Evolutionary conservation across 2,797 vertebrate species (phyloP).

Genomic region (Sebastes variabilis): DNA sequence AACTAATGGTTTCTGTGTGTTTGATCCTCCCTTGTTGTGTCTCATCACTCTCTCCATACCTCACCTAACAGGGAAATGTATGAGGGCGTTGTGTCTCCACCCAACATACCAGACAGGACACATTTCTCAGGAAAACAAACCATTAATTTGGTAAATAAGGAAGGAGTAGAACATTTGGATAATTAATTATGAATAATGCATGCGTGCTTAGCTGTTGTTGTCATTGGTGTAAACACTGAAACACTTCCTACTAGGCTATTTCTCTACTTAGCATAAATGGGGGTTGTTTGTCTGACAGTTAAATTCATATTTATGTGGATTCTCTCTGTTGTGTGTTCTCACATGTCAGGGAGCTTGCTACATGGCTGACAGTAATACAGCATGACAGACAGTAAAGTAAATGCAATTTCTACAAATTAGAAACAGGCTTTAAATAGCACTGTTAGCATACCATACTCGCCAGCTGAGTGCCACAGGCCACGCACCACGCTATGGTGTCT

Average conservation of each 20-base stretch:
- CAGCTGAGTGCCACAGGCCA: conserved; percentile 20
- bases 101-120: conserved; percentile 54
- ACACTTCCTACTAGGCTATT: conserved; percentile 33
- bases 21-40: conserved; percentile 64
- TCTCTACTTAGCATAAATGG: conserved; percentile 33
- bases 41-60: conserved; percentile 63
- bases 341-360: conserved; percentile 16
- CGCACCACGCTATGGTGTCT: not conserved
- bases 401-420: conserved; percentile 62
- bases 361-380: conserved; percentile 57
- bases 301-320: conserved; percentile 41
- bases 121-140: conserved; percentile 77
- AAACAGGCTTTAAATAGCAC: conserved; percentile 63
- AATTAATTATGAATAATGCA: conserved; percentile 74
- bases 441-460: conserved; percentile 23
- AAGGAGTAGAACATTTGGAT: conserved; percentile 66
- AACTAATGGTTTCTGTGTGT: conserved; percentile 62
- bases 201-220: conserved; percentile 44
- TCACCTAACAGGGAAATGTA: conserved; percentile 72
- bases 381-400: conserved; percentile 56
- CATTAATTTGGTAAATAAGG: conserved; percentile 79
- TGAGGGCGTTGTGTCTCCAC: conserved; percentile 57
- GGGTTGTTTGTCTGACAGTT: conserved; percentile 35
- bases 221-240: conserved; percentile 45
- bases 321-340: conserved; percentile 32